Base-by-base conservation (phyloP, 2,888 invertebrate genomes). In the Patella ulyssiponensis region DNA sequence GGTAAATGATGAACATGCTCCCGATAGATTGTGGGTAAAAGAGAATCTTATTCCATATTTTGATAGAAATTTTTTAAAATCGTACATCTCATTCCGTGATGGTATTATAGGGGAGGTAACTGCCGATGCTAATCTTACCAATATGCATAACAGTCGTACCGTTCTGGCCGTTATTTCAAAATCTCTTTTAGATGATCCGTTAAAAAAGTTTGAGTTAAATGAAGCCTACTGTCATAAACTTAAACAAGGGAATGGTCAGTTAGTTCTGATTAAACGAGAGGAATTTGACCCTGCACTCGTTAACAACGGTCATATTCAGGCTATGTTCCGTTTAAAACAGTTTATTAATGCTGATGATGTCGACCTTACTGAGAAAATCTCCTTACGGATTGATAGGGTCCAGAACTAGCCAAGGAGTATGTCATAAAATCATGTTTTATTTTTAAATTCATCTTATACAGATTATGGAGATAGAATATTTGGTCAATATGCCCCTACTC, bases 61-160 rank as follows among this genome's bases (percentile, higher is more conserved):
- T 1, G 58, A 58, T 58, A 58, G 20, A n/a, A 1, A 7, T 4
- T 17, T 17, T n/a, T 58, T 58, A 58, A 58, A 58, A 58, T 58
- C n/a, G 17, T 58, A 58, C n/a, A n/a, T 17, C 4, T 58, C 58
- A 9, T 58, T 58, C 20, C 64, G 64, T 20, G 64, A 64, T 20
- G 64, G 64, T 9, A 64, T 64, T 11, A 23, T n/a, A n/a, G 64
- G 64, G 64, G 64, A 64, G 23, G 23, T 64, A 64, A 64, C 64
- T 3, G 20, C 23, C n/a, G 7, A 64, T 23, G 23, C n/a, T 23
- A 64, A 64, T 64, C 3, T 64, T 20, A 64, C 9, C n/a, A 64
- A 11, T 12, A 64, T 64, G 1, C 20, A 64, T 20, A 64, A 64
- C 11, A 64, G 64, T 20, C 64, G 64, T 23, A 20, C 12, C 23